Percentiles rank a stretch among this genome's conserved stretches.
Conservation (phyloP, 2,113 vertebrate species). For the Zootoca vivipara region DNA sequence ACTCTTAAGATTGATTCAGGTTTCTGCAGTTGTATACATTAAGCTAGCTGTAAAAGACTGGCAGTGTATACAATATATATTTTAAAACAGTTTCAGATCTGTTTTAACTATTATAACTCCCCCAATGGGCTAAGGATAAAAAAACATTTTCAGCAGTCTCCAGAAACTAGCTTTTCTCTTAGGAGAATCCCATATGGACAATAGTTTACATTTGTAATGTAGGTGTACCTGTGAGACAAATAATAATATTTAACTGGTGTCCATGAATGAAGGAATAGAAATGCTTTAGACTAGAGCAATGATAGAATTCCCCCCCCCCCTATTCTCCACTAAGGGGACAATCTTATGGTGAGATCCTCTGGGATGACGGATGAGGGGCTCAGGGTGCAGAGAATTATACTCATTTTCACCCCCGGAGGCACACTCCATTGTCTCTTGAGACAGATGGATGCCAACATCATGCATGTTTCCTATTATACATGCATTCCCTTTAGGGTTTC, state of each 20-base stretch:
- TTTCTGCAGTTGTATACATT: neutral
- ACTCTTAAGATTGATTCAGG: neutral
- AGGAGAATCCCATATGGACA: neutral
- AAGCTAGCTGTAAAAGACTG: neutral
- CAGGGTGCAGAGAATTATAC: too few relatives aligned
- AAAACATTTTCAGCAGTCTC: neutral
- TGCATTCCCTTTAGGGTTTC: too few relatives aligned
- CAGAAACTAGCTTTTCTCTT: neutral
- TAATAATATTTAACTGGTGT: neutral
- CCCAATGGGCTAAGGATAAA: neutral
- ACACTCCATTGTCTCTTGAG: too few relatives aligned
- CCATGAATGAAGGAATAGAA: too few relatives aligned
- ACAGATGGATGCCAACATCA: too few relatives aligned
- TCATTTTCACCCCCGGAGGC: too few relatives aligned
- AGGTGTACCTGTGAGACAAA: neutral
- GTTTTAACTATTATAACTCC: neutral
- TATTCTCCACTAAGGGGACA: neutral
- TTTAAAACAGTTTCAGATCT: neutral
- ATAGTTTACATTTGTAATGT: neutral
- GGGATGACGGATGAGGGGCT: too few relatives aligned
- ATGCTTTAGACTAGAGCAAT: neutral
- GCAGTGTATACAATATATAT: neutral
- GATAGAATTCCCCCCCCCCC: neutral
- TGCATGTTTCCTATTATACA: too few relatives aligned
- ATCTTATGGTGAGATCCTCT: too few relatives aligned